Percentiles rank a stretch among this genome's conserved stretches.
Evolutionary conservation across 2,113 vertebrate genomes (phyloP).

Genomic region (Ramphastos sulfuratus): DNA sequence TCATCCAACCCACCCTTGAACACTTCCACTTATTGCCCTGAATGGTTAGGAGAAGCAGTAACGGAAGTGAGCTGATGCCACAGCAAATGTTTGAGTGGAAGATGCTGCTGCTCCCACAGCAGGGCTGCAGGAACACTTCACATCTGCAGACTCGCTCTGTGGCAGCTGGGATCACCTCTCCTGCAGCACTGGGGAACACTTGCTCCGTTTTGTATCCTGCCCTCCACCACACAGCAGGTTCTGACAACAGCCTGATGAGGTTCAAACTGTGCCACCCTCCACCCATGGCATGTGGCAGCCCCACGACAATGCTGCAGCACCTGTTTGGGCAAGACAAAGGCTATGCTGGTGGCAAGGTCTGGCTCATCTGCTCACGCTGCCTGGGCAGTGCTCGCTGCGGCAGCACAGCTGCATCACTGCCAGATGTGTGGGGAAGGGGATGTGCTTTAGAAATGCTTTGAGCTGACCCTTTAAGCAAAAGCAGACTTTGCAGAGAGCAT

Average conservation of each 20-base stretch:
- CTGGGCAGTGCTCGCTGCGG: not conserved
- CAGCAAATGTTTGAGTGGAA: not conserved
- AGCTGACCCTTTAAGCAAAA: not conserved
- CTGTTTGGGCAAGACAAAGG: not conserved
- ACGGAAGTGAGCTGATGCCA: not conserved
- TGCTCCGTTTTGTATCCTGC: not conserved
- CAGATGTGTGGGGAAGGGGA: no score
- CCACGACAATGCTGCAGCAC: not conserved
- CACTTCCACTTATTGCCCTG: not conserved
- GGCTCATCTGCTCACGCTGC: not conserved
- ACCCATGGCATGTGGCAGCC: rapidly evolving
- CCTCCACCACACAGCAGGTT: not conserved
- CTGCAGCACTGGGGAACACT: not conserved
- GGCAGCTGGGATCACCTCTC: not conserved
- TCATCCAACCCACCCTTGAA: no score
- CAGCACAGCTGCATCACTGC: not conserved
- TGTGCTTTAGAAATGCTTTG: slow-evolving; percentile 30
- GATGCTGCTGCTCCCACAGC: not conserved
- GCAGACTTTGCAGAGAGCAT: not conserved
- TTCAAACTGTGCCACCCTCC: not conserved
- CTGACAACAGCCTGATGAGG: not conserved
- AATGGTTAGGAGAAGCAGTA: not conserved
- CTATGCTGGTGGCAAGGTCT: not conserved
- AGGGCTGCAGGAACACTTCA: not conserved
- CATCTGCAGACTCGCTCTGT: not conserved